These are phyloP conservation scores for Pissodes strobi DNA, from an alignment of 1,140 invertebrate genomes.

Conservation along the genomic window DNA sequence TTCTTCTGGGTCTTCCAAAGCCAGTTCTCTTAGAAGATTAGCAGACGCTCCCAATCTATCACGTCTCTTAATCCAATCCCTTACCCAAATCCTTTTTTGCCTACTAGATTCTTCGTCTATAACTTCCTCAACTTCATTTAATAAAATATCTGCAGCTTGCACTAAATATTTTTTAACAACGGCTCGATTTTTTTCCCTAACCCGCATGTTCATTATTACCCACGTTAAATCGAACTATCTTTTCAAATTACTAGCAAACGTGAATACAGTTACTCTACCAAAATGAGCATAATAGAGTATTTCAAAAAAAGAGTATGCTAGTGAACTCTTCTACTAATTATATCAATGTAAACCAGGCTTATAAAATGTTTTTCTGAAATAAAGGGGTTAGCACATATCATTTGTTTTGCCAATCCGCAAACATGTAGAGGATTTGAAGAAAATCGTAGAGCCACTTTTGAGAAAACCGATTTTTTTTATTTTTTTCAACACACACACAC, in stretches of 20 bases:
- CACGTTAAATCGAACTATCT: not conserved
- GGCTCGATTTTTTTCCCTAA: not conserved
- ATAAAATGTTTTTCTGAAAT: too few species aligned
- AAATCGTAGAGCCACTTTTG: too few species aligned
- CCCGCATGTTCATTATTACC: not conserved
- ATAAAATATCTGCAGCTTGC: too few species aligned
- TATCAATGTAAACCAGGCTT: too few species aligned
- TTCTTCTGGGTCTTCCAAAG: conserved; percentile 21
- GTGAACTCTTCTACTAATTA: too few species aligned
- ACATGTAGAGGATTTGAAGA: too few species aligned
- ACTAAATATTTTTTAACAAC: not conserved
- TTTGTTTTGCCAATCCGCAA: too few species aligned
- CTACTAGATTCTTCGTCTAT: not conserved
- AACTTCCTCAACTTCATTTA: not conserved
- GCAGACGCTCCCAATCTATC: conserved; percentile 14
- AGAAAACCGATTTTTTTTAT: too few species aligned
- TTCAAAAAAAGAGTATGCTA: too few species aligned
- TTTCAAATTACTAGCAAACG: not conserved
- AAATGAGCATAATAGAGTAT: not conserved
- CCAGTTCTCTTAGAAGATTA: conserved; percentile 22
- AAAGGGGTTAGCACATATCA: too few species aligned
- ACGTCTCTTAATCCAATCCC: conserved; percentile 21
- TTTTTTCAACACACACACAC: too few species aligned
- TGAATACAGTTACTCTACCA: not conserved
- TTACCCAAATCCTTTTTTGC: conserved; percentile 21